Conservation (phyloP, 2,888 invertebrate genomes). For the Strigamia maritima region DNA sequence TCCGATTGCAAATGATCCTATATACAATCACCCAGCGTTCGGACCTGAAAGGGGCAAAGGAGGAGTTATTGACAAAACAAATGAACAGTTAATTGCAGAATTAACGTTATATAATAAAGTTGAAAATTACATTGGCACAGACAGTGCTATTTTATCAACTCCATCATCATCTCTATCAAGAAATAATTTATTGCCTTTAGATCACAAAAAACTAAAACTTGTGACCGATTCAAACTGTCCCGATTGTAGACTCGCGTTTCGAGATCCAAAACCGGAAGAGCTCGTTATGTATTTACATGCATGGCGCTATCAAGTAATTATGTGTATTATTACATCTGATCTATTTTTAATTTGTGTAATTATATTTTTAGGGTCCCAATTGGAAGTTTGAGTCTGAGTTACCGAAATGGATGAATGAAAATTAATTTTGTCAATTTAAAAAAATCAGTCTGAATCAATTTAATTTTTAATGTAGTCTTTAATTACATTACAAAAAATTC, state of each 20-base stretch:
- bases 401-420: slow-evolving; percentile 76
- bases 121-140: slow-evolving; percentile 89
- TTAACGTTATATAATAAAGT: slow-evolving; percentile 89
- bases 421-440: neutral
- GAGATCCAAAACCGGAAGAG: slow-evolving; percentile 86
- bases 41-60: slow-evolving; percentile 88
- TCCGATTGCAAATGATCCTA: slow-evolving; percentile 94
- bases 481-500: slow-evolving; percentile 11
- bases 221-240: slow-evolving; percentile 75
- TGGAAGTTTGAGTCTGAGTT: slow-evolving; percentile 91
- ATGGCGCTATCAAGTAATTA: slow-evolving; percentile 48
- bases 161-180: slow-evolving; percentile 10
- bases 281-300: slow-evolving; percentile 95
- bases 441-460: neutral
- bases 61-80: slow-evolving; percentile 79
- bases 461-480: neutral
- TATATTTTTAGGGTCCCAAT: slow-evolving; percentile 72
- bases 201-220: slow-evolving; percentile 65
- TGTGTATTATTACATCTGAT: neutral
- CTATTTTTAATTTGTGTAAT: neutral
- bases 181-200: slow-evolving; percentile 55
- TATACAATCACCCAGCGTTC: slow-evolving; percentile 95
- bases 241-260: slow-evolving; percentile 86
- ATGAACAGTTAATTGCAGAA: slow-evolving; percentile 77
- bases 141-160: slow-evolving; percentile 56